Percentiles rank a stretch among this genome's conserved stretches.
These are phyloP conservation scores for Plotosus lineatus DNA, from an alignment of 2,113 vertebrate genomes.

Conservation along the genomic window DNA sequence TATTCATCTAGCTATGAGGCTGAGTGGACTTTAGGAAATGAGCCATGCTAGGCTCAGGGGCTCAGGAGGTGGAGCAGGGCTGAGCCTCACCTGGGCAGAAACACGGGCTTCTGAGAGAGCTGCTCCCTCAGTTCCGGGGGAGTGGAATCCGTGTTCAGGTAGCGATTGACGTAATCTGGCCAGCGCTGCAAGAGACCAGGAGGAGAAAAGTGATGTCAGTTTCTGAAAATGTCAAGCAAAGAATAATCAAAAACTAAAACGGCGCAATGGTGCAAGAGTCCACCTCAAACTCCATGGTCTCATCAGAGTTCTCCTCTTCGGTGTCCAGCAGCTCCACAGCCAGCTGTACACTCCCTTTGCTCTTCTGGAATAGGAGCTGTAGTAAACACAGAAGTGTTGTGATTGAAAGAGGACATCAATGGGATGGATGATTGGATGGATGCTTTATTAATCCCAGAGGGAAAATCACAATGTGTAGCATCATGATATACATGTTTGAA, in stretches of 20 bases:
- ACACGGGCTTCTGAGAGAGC: constrained; percentile 96
- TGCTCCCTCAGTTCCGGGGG: constrained; percentile 96
- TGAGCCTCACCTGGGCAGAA: constrained; percentile 91
- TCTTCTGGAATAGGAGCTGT: constrained; percentile 91
- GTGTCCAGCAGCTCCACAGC: constrained; percentile 95
- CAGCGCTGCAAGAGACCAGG: constrained; percentile 78
- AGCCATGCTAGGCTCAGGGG: constrained; percentile 45
- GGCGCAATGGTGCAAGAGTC: background rate
- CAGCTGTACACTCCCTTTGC: constrained; percentile 85
- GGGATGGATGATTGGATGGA: no score
- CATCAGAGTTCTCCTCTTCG: constrained; percentile 96
- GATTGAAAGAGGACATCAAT: background rate
- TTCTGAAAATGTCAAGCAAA: background rate
- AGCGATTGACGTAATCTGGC: constrained; percentile 95
- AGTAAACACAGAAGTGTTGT: background rate
- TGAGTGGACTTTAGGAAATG: constrained; percentile 34
- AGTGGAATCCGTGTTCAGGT: constrained; percentile 92
- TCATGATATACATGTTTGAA: no score
- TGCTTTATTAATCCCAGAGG: no score
- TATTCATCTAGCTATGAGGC: constrained; percentile 26
- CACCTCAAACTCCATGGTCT: constrained; percentile 94
- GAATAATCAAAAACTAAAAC: background rate
- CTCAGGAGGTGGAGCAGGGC: constrained; percentile 49
- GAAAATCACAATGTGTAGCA: no score
- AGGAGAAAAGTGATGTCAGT: background rate